Evolutionary conservation across 2,113 vertebrate species (phyloP).

Genomic region (Sakesphorus luctuosus): DNA sequence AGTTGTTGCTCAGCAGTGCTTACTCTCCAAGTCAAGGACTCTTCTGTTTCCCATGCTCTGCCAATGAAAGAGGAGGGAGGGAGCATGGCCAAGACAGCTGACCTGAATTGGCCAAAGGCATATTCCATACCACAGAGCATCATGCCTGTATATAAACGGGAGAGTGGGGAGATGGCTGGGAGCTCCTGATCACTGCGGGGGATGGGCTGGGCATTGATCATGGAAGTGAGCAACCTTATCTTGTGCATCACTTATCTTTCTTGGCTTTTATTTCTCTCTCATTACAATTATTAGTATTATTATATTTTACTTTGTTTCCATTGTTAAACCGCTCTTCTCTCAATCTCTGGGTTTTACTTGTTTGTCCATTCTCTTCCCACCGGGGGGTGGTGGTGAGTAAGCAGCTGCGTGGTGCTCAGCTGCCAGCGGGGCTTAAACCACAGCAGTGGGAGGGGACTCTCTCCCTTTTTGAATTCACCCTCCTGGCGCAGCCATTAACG

Average conservation of each 20-base stretch:
- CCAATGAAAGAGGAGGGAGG: neutral
- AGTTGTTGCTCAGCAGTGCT: neutral
- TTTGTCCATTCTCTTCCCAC: neutral
- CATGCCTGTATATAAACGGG: neutral
- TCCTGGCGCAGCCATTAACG: fast-evolving
- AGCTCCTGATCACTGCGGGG: neutral
- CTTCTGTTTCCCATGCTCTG: neutral
- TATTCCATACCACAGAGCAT: neutral
- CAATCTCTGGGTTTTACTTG: neutral
- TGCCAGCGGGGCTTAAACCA: neutral
- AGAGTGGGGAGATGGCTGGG: neutral
- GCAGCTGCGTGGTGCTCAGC: neutral
- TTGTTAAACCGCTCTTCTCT: neutral
- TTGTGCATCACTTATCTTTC: neutral
- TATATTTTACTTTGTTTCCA: neutral
- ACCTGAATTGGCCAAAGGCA: neutral
- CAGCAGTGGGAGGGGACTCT: neutral
- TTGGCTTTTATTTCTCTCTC: neutral
- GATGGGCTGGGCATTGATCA: neutral
- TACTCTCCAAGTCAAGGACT: neutral
- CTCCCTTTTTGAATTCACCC: neutral
- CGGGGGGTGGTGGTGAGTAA: neutral
- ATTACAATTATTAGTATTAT: neutral
- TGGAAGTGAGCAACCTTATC: neutral
- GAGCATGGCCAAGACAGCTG: neutral